Evolutionary conservation across 35 echinoderm and acorn worm genomes (phyloP).

Genomic region (Strongylocentrotus purpuratus): DNA sequence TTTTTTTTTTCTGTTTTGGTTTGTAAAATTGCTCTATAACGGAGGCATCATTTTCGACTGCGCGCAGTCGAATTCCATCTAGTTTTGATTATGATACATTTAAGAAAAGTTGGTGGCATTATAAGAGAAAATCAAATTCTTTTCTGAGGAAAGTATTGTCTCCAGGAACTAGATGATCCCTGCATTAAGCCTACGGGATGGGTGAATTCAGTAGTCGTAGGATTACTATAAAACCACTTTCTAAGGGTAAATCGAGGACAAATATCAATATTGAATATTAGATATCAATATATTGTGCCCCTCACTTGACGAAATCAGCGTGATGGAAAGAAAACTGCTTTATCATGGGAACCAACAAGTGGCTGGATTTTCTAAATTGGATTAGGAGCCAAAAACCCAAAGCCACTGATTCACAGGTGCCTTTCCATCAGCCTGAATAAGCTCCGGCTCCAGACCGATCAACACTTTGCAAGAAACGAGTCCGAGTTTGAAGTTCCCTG

Average conservation of each 20-base stretch:
- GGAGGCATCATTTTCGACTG: too few relatives aligned
- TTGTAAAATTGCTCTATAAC: too few relatives aligned
- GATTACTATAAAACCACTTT: not conserved
- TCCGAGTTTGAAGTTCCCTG: too few relatives aligned
- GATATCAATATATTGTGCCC: not conserved
- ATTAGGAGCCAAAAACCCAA: not conserved
- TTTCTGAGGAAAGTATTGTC: too few relatives aligned
- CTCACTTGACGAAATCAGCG: not conserved
- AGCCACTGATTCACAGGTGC: not conserved
- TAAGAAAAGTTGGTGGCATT: too few relatives aligned
- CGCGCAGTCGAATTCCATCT: too few relatives aligned
- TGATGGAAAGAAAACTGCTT: not conserved
- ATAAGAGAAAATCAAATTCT: too few relatives aligned
- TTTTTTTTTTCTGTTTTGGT: too few relatives aligned
- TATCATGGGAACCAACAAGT: not conserved
- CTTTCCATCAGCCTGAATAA: not conserved
- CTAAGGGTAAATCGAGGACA: not conserved
- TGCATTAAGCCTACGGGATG: too few relatives aligned
- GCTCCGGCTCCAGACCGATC: not conserved
- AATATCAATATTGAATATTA: not conserved
- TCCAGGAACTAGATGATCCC: too few relatives aligned
- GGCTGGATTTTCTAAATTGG: not conserved
- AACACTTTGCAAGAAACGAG: not conserved
- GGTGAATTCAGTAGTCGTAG: not conserved
- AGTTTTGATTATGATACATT: too few relatives aligned